These are phyloP conservation scores for Drosophila quinaria DNA, from an alignment of 2,888 invertebrate genomes.

Conservation along the genomic window DNA sequence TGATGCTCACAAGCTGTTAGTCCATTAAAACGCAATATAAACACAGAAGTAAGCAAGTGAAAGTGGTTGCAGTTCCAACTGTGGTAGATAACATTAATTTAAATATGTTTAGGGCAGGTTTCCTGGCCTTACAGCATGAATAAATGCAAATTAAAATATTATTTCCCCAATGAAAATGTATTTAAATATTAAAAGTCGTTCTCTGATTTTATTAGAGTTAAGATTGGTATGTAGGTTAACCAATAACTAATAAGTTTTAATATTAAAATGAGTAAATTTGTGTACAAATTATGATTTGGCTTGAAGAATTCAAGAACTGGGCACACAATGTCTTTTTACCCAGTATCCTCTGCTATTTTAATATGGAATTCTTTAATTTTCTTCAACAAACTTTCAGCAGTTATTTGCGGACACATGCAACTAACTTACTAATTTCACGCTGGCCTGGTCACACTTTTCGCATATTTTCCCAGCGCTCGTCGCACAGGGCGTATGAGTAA, in stretches of 20 bases:
- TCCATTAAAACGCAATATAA: constrained; percentile 69
- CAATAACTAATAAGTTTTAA: no score
- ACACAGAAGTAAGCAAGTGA: constrained; percentile 51
- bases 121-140: background rate
- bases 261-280: no score
- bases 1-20: constrained; percentile 46
- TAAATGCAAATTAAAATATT: background rate
- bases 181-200: background rate
- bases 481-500: constrained; percentile 70
- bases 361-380: background rate
- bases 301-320: background rate
- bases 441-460: constrained; percentile 56
- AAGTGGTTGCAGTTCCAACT: constrained; percentile 12
- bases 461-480: constrained; percentile 25
- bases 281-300: no score
- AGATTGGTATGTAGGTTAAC: background rate
- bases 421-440: constrained; percentile 64
- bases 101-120: background rate
- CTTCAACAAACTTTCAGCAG: background rate
- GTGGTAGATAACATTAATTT: background rate
- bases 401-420: constrained; percentile 2
- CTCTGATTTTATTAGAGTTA: background rate
- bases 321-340: background rate
- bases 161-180: no score
- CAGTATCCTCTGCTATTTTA: background rate